Conservation (phyloP, 2,113 vertebrate genomes). For the Macroglossus sobrinus region DNA sequence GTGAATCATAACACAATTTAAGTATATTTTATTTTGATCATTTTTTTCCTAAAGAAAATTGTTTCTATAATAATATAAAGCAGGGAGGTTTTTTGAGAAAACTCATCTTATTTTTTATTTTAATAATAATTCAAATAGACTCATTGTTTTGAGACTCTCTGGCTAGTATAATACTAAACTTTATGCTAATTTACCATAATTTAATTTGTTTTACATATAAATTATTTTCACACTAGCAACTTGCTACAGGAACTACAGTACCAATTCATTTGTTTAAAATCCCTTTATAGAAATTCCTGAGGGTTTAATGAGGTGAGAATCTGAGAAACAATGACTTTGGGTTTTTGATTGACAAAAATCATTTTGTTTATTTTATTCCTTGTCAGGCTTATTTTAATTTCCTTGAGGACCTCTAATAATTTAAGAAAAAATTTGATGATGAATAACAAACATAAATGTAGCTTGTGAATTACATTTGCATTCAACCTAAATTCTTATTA, state of each 20-base stretch:
- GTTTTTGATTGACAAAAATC: not conserved
- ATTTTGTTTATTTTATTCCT: not conserved
- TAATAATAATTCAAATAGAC: not conserved
- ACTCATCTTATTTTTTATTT: not conserved
- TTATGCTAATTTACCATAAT: not conserved
- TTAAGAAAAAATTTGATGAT: not conserved
- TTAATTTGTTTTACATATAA: slow-evolving; percentile 40
- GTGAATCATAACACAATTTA: not conserved
- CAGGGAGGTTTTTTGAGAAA: not conserved
- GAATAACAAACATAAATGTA: not conserved
- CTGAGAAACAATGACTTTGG: not conserved
- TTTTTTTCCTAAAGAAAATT: not conserved
- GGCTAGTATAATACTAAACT: not conserved
- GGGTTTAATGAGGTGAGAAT: not conserved
- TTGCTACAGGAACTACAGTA: not conserved
- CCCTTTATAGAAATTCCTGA: not conserved
- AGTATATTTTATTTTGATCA: not conserved
- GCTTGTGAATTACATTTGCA: not conserved
- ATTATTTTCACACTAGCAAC: not conserved
- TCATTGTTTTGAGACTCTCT: not conserved
- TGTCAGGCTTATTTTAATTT: not conserved
- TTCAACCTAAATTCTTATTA: slow-evolving; percentile 13
- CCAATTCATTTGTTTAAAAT: slow-evolving; percentile 41
- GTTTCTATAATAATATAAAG: not conserved
- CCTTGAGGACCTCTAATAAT: not conserved